These are phyloP conservation scores for Equus przewalskii DNA, from an alignment of 2,113 vertebrate genomes.

Conservation along the genomic window DNA sequence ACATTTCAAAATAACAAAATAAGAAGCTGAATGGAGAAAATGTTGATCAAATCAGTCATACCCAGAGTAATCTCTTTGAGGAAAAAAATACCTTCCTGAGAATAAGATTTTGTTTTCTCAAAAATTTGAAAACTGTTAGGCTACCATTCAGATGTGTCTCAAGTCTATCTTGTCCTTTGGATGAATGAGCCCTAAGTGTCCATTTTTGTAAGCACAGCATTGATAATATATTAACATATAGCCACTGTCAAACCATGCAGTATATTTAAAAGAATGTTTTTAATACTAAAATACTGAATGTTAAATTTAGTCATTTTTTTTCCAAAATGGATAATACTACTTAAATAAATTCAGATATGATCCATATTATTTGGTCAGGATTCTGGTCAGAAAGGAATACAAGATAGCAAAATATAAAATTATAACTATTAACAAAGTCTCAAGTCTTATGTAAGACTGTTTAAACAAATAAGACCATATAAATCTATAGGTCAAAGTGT, in stretches of 20 bases:
- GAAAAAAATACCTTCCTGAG: background rate
- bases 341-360: background rate
- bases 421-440: background rate
- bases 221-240: background rate
- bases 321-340: background rate
- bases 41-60: background rate
- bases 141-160: background rate
- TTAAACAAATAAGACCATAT: background rate
- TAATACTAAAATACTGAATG: background rate
- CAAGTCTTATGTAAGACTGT: background rate
- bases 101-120: background rate
- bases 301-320: background rate
- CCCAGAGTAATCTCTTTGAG: background rate
- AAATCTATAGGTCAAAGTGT: background rate
- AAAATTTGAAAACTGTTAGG: background rate
- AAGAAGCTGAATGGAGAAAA: background rate
- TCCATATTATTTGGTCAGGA: background rate
- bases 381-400: background rate
- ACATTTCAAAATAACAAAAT: conserved; percentile 25
- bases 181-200: accelerated
- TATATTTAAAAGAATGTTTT: background rate
- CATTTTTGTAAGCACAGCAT: background rate
- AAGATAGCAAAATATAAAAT: background rate
- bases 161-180: background rate
- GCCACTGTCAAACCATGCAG: background rate